Percentiles rank a stretch among this genome's conserved stretches.
Evolutionary conservation across 2,113 vertebrate species (phyloP).

Genomic region (Calidris pygmaea): DNA sequence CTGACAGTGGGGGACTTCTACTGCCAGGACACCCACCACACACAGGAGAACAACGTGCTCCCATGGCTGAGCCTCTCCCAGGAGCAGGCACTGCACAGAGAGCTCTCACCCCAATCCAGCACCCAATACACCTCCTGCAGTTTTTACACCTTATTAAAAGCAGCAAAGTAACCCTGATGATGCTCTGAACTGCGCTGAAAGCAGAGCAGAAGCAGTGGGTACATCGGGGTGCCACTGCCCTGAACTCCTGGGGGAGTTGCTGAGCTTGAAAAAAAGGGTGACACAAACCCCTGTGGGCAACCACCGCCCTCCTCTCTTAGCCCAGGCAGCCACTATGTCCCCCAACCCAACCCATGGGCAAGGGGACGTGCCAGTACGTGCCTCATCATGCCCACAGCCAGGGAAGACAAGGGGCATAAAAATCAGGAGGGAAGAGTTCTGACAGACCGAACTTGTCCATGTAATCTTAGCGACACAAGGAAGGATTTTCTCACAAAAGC

Average conservation of each 20-base stretch:
- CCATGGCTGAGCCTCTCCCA: not conserved
- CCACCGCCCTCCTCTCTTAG: not conserved
- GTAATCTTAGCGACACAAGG: fast-evolving
- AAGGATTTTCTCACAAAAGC: not conserved
- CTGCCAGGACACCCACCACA: not conserved
- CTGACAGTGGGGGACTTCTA: not conserved
- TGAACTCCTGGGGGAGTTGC: not conserved
- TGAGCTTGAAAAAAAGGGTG: not conserved
- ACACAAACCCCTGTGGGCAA: fast-evolving
- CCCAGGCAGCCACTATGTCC: not conserved
- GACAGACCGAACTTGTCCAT: fast-evolving
- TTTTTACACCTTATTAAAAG: not conserved
- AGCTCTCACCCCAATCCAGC: not conserved
- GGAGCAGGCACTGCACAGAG: not conserved
- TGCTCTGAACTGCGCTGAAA: not conserved
- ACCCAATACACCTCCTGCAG: not conserved
- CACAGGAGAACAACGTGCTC: fast-evolving
- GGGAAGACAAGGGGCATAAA: not conserved
- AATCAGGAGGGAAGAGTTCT: fast-evolving
- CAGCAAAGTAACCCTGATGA: not conserved
- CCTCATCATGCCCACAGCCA: not conserved
- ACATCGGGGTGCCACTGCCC: not conserved
- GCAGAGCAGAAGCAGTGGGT: not conserved
- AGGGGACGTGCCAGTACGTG: fast-evolving
- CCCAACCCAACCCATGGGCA: fast-evolving